Evolutionary conservation across 2,797 vertebrate genomes (phyloP).

Genomic region (Acipenser ruthenus): DNA sequence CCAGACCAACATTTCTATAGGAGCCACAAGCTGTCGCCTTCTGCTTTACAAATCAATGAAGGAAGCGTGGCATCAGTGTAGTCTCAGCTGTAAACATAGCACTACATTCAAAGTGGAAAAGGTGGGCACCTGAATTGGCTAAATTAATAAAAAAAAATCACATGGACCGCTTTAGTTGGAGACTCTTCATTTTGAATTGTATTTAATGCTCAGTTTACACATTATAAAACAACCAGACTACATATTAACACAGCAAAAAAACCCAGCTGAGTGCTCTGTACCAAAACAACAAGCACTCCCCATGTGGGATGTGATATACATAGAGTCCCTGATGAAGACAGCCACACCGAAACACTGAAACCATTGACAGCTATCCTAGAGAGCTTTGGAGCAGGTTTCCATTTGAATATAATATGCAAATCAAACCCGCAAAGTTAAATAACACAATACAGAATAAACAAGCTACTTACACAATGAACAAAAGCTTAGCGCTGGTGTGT

Average conservation of each 20-base stretch:
- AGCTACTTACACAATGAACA: constrained; percentile 47
- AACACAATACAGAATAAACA: constrained; percentile 38
- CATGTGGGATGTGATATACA: constrained; percentile 37
- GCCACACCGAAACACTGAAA: constrained; percentile 36
- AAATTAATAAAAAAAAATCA: no score
- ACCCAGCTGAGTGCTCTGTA: constrained; percentile 33
- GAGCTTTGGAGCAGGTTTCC: constrained; percentile 27
- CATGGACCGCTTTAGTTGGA: no score
- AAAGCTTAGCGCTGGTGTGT: constrained; percentile 37
- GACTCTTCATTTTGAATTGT: no score
- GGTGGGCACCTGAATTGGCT: no score
- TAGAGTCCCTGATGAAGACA: constrained; percentile 45
- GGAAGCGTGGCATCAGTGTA: no score
- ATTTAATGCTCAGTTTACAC: constrained; percentile 41
- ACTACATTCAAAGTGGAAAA: no score
- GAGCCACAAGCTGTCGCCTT: no score
- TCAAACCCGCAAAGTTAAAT: constrained; percentile 21
- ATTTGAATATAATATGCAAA: constrained; percentile 39
- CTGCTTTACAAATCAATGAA: no score
- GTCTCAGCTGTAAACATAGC: no score
- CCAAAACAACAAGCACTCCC: constrained; percentile 33
- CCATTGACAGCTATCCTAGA: constrained; percentile 44
- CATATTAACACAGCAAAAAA: constrained; percentile 35
- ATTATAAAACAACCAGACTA: constrained; percentile 35
- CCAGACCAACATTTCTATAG: no score